phyloP scores from a whole-genome alignment of 2,113 vertebrate species.

The Percopsis transmontana region DNA sequence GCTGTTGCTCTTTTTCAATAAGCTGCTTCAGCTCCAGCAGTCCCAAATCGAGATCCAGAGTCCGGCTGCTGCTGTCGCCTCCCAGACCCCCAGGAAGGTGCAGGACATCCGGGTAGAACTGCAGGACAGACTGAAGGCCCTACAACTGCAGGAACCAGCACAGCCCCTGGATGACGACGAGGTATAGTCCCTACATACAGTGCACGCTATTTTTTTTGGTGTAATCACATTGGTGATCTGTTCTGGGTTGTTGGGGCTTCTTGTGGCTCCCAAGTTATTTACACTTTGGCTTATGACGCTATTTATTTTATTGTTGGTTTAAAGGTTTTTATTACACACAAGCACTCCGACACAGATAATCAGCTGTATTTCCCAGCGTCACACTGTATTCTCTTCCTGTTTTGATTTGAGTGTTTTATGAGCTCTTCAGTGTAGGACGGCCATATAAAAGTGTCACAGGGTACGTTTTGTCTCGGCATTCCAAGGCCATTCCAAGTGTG shows the following conservation, averaged over 20 bases:
- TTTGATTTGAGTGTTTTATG: slow-evolving; percentile 10
- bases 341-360: background rate
- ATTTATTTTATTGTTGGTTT: no score
- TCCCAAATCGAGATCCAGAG: slow-evolving; percentile 22
- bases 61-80: slow-evolving; percentile 12
- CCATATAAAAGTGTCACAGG: slow-evolving; percentile 29
- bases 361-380: slow-evolving; percentile 1
- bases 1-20: slow-evolving; percentile 2
- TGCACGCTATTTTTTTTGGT: no score
- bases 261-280: no score
- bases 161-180: slow-evolving; percentile 81
- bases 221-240: background rate
- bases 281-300: no score
- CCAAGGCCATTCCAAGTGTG: slow-evolving; percentile 40
- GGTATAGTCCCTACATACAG: slow-evolving; percentile 69
- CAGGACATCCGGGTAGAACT: slow-evolving; percentile 83
- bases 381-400: slow-evolving; percentile 12
- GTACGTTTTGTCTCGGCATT: slow-evolving; percentile 34
- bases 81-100: slow-evolving; percentile 55
- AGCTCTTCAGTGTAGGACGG: slow-evolving; percentile 12
- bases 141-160: slow-evolving; percentile 79
- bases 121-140: slow-evolving; percentile 76
- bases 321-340: background rate
- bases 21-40: slow-evolving; percentile 50
- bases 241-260: background rate